Conservation (phyloP, 2,113 vertebrate genomes). For the Hippocampus comes region DNA sequence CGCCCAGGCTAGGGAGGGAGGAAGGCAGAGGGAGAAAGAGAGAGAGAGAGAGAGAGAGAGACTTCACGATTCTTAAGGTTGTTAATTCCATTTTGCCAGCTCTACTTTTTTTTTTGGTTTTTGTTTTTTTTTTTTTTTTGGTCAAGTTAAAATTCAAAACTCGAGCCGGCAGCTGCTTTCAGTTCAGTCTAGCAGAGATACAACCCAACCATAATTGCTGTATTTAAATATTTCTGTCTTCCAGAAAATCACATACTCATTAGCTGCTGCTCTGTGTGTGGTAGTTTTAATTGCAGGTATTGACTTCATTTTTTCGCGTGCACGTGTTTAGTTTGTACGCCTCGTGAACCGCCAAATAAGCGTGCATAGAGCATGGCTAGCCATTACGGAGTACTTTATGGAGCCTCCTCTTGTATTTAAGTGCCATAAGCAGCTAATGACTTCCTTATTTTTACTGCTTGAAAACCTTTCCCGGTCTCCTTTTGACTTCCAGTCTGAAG, state of each 20-base stretch:
- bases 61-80: not conserved
- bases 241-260: conserved; percentile 40
- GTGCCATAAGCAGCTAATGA: conserved; percentile 56
- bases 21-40: too few species aligned
- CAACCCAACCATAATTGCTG: conserved; percentile 20
- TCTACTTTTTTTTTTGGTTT: not conserved
- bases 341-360: conserved; percentile 43
- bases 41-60: too few species aligned
- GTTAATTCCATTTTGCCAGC: not conserved
- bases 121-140: not conserved
- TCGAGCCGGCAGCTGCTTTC: not conserved
- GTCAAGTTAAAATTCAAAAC: not conserved
- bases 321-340: conserved; percentile 1
- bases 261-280: conserved; percentile 48
- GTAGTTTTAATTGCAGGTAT: conserved; percentile 54
- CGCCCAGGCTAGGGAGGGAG: too few species aligned
- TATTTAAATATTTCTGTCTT: conserved; percentile 27
- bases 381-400: conserved; percentile 55
- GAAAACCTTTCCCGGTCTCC: conserved; percentile 39
- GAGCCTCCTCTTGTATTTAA: conserved; percentile 47
- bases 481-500: conserved; percentile 40
- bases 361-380: conserved; percentile 24
- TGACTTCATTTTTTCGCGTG: conserved; percentile 23
- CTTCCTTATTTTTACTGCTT: conserved; percentile 64
- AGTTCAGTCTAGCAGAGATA: conserved; percentile 9